Evolutionary conservation across 2,113 vertebrate species (phyloP).

Genomic region (Boulengerochromis microlepis): DNA sequence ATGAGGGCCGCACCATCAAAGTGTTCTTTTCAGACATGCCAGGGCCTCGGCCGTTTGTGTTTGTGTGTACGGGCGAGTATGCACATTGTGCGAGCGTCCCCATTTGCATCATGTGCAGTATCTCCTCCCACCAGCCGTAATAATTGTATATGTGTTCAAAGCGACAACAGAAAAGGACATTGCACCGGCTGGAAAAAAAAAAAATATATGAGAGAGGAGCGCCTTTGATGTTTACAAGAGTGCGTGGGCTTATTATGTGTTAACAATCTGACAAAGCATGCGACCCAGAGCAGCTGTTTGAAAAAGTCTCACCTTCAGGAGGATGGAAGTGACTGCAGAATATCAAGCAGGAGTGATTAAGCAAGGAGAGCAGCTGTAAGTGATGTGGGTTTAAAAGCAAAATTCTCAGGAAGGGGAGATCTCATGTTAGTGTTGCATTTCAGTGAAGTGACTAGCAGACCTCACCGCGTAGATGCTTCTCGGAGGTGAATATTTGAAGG

Average conservation of each 20-base stretch:
- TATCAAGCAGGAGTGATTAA: neutral
- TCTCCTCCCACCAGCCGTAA: neutral
- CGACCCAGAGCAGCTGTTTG: constrained; percentile 43
- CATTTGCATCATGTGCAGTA: neutral
- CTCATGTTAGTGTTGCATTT: neutral
- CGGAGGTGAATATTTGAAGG: neutral
- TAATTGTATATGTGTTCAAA: constrained; percentile 8
- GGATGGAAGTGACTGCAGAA: neutral
- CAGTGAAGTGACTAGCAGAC: neutral
- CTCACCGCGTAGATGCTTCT: neutral
- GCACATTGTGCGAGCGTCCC: neutral
- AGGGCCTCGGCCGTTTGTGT: neutral
- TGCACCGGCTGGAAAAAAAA: neutral
- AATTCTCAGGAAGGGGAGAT: neutral
- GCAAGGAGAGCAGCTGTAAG: neutral
- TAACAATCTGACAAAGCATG: constrained; percentile 42
- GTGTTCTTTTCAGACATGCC: constrained; percentile 51
- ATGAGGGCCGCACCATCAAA: constrained; percentile 52
- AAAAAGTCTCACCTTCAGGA: constrained; percentile 21
- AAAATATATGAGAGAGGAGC: neutral
- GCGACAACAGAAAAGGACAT: neutral
- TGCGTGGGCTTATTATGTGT: constrained; percentile 31
- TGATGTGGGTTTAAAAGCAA: neutral
- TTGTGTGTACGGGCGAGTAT: neutral
- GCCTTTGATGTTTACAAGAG: constrained; percentile 50